These are phyloP conservation scores for Meta bourneti DNA, from an alignment of 2,888 invertebrate genomes.

Conservation along the genomic window DNA sequence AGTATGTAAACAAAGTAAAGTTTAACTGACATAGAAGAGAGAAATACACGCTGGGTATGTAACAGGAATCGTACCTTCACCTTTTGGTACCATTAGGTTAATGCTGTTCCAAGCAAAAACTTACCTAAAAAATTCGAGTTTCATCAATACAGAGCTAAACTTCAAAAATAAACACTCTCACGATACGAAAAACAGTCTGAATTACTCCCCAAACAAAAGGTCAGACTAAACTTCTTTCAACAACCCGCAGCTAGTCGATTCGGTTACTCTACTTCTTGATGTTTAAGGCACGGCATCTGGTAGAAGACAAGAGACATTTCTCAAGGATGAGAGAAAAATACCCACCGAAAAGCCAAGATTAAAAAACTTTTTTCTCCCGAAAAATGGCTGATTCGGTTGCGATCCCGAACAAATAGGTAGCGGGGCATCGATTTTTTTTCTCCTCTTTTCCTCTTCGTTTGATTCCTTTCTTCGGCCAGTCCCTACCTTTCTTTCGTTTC, in stretches of 20 bases:
- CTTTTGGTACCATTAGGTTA: no score
- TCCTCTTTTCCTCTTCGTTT: neutral
- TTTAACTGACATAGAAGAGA: no score
- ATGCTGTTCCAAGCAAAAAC: no score
- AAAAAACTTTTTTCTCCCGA: constrained; percentile 1
- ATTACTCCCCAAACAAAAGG: neutral
- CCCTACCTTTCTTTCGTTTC: neutral
- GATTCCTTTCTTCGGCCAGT: neutral
- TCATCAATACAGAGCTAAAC: neutral
- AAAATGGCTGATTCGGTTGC: constrained; percentile 24
- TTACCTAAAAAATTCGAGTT: neutral
- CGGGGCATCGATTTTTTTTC: constrained; percentile 4
- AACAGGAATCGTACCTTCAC: no score
- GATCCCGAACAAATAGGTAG: constrained; percentile 14
- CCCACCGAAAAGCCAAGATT: constrained; percentile 12
- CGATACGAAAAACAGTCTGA: neutral
- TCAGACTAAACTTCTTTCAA: neutral
- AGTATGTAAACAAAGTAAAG: no score
- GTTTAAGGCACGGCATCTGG: constrained; percentile 6
- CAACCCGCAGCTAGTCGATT: neutral
- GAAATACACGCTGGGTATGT: no score
- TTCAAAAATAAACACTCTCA: neutral
- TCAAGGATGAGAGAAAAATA: neutral
- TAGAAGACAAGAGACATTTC: constrained; percentile 9
- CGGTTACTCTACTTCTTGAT: neutral